Conservation (phyloP, 1,140 invertebrate genomes). For the Tenebrio molitor region DNA sequence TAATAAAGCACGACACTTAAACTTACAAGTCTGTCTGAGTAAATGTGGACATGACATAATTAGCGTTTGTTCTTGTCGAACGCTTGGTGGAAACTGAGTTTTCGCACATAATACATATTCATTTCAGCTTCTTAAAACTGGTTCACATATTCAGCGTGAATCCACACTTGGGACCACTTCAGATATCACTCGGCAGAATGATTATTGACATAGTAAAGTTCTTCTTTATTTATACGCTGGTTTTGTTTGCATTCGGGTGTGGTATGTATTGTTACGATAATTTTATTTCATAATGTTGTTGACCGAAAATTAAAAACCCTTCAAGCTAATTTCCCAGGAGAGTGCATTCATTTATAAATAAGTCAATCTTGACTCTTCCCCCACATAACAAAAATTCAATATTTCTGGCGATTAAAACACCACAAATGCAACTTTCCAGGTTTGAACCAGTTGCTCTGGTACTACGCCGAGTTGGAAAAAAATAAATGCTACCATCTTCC, state of each 20-base stretch:
- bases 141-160: constrained; percentile 94
- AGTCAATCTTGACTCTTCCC: no score
- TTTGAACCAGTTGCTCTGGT: constrained; percentile 91
- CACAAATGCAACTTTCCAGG: background rate
- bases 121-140: constrained; percentile 82
- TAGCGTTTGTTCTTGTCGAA: background rate
- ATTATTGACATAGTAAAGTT: constrained; percentile 92
- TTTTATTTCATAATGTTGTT: no score
- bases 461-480: constrained; percentile 88
- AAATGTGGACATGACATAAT: no score
- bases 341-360: background rate
- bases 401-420: no score
- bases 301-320: background rate
- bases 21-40: no score
- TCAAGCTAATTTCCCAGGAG: background rate
- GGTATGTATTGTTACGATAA: constrained; percentile 64
- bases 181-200: constrained; percentile 88
- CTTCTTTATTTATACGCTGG: constrained; percentile 87
- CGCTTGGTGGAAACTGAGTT: background rate
- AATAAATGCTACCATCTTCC: constrained; percentile 79
- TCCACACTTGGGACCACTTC: constrained; percentile 89
- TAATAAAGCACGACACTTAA: background rate
- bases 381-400: no score
- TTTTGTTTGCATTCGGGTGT: constrained; percentile 88
- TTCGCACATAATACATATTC: background rate